These are phyloP conservation scores for Aleiodes testaceus DNA, from an alignment of 2,888 invertebrate species.

Conservation along the genomic window DNA sequence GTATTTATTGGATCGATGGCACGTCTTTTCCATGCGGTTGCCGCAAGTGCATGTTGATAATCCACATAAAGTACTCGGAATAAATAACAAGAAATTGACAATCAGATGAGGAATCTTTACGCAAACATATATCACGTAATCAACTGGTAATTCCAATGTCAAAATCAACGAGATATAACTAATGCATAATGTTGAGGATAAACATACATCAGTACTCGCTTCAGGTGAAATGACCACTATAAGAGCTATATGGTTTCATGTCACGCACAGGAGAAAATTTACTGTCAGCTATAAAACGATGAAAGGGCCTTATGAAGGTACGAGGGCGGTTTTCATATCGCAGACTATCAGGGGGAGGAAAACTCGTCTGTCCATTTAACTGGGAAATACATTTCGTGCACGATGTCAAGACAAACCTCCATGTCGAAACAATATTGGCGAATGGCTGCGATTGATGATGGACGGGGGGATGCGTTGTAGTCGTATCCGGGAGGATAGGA, in stretches of 20 bases:
- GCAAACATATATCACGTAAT: too few relatives aligned
- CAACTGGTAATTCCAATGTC: too few relatives aligned
- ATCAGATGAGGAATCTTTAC: too few relatives aligned
- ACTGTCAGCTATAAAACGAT: constrained; percentile 48
- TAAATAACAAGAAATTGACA: too few relatives aligned
- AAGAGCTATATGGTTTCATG: constrained; percentile 41
- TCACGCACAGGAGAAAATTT: constrained; percentile 46
- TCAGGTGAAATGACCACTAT: constrained; percentile 19
- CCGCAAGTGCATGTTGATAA: too few relatives aligned
- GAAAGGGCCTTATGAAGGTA: constrained; percentile 25
- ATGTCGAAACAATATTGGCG: constrained; percentile 46
- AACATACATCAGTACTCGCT: background rate
- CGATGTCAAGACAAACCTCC: constrained; percentile 42
- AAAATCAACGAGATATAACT: too few relatives aligned
- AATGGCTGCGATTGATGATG: constrained; percentile 35
- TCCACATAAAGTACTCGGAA: too few relatives aligned
- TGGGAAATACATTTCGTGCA: constrained; percentile 44
- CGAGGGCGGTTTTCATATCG: constrained; percentile 39
- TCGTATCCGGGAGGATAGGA: constrained; percentile 9
- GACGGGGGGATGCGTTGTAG: constrained; percentile 14
- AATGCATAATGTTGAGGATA: too few relatives aligned
- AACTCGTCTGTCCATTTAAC: constrained; percentile 30
- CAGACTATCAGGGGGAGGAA: constrained; percentile 28
- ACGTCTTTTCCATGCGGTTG: too few relatives aligned
- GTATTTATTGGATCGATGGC: background rate